Evolutionary conservation across 2,797 vertebrate genomes (phyloP).

Genomic region (Coregonus suidteri): DNA sequence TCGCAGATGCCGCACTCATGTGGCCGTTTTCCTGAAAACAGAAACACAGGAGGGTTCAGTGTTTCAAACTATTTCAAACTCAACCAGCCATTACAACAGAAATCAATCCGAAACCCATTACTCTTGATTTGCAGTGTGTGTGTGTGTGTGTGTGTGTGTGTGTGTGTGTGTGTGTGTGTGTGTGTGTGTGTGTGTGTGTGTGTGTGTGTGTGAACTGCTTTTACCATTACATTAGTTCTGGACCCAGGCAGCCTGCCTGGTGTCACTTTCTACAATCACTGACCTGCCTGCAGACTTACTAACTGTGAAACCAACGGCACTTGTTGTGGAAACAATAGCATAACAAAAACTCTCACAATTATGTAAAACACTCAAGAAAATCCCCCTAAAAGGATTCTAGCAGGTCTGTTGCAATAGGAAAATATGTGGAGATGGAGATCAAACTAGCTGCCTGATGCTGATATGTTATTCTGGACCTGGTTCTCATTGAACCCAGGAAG

Average conservation of each 20-base stretch:
- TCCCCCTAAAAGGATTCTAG: not conserved
- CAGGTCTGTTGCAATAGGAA: not conserved
- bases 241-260: too few species aligned
- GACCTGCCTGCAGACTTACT: not conserved
- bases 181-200: not conserved
- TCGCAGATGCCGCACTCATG: conserved; percentile 94
- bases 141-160: not conserved
- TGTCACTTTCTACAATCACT: too few species aligned
- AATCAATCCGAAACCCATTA: too few species aligned
- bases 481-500: too few species aligned
- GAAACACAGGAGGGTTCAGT: not conserved
- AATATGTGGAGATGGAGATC: not conserved
- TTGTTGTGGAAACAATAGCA: not conserved
- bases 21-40: conserved; percentile 88
- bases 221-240: not conserved
- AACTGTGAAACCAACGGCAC: not conserved
- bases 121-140: not conserved
- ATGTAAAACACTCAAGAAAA: not conserved
- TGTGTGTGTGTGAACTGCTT: not conserved
- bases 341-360: not conserved
- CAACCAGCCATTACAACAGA: too few species aligned
- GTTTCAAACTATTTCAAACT: not conserved
- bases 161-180: conserved; percentile 13
- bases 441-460: not conserved
- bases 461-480: not conserved